A percentile compares a stretch with the other conserved stretches of the same genome.
These are phyloP conservation scores for Anolis carolinensis DNA, from an alignment of 2,113 vertebrate genomes.

Conservation along the genomic window DNA sequence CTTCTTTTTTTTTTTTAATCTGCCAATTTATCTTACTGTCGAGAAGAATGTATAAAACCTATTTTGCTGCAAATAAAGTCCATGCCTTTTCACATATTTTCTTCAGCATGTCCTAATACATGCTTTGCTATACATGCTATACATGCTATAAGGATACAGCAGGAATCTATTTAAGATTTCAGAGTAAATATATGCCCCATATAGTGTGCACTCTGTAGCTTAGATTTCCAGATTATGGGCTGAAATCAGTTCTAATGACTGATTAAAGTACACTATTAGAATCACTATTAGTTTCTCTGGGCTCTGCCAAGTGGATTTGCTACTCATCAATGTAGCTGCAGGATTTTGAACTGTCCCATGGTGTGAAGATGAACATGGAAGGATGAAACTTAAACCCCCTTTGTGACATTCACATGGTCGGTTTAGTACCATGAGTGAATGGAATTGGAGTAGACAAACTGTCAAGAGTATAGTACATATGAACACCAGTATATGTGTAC, in stretches of 20 bases:
- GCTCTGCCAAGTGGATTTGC: background rate
- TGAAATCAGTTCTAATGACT: background rate
- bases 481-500: background rate
- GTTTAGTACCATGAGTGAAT: too few relatives aligned
- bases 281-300: background rate
- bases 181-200: background rate
- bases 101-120: background rate
- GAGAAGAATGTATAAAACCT: background rate
- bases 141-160: slow-evolving; percentile 27
- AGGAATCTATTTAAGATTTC: background rate
- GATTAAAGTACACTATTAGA: background rate
- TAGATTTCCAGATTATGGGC: background rate
- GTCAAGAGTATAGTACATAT: too few relatives aligned
- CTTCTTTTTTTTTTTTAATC: background rate
- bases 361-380: too few relatives aligned
- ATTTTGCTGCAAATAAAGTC: background rate
- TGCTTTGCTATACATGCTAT: too few relatives aligned
- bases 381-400: too few relatives aligned
- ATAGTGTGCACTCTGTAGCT: background rate
- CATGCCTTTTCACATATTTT: background rate
- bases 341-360: too few relatives aligned
- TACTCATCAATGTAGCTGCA: background rate
- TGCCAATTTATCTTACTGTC: background rate
- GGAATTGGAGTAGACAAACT: too few relatives aligned
- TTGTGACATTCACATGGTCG: too few relatives aligned